Percentiles rank a stretch among this genome's conserved stretches.
These are phyloP conservation scores for Ectropis grisescens DNA, from an alignment of 1,140 invertebrate species.

Conservation along the genomic window DNA sequence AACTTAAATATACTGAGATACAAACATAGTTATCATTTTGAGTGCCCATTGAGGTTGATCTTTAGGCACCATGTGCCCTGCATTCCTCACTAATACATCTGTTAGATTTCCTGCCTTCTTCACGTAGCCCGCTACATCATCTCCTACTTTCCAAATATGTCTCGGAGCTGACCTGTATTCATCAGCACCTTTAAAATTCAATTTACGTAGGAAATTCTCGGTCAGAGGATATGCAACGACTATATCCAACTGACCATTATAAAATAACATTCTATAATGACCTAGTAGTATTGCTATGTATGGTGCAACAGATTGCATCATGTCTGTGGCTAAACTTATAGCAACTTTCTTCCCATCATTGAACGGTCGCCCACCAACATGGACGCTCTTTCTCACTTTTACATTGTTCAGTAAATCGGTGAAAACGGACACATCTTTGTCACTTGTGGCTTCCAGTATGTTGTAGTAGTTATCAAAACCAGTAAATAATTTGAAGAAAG, in stretches of 20 bases:
- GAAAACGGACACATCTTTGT: conserved; percentile 44
- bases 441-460: conserved; percentile 72
- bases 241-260: conserved; percentile 87
- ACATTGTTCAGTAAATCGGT: conserved; percentile 71
- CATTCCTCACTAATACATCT: conserved; percentile 82
- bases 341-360: conserved; percentile 58
- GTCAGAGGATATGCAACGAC: conserved; percentile 86
- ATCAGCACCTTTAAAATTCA: conserved; percentile 75
- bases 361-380: conserved; percentile 85
- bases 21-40: conserved; percentile 82
- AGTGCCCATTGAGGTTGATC: conserved; percentile 84
- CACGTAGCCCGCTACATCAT: conserved; percentile 81
- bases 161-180: conserved; percentile 75
- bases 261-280: conserved; percentile 78
- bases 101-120: conserved; percentile 80
- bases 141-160: conserved; percentile 75
- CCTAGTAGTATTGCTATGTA: conserved; percentile 29
- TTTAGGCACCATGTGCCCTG: conserved; percentile 85
- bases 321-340: conserved; percentile 30
- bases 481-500: conserved; percentile 82
- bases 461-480: conserved; percentile 86
- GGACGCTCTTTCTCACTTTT: conserved; percentile 77
- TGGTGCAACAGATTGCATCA: conserved; percentile 41
- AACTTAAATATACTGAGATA: no score
- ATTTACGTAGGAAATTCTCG: conserved; percentile 75